Conservation (phyloP, 2,888 invertebrate genomes). For the Fragum whitleyi region DNA sequence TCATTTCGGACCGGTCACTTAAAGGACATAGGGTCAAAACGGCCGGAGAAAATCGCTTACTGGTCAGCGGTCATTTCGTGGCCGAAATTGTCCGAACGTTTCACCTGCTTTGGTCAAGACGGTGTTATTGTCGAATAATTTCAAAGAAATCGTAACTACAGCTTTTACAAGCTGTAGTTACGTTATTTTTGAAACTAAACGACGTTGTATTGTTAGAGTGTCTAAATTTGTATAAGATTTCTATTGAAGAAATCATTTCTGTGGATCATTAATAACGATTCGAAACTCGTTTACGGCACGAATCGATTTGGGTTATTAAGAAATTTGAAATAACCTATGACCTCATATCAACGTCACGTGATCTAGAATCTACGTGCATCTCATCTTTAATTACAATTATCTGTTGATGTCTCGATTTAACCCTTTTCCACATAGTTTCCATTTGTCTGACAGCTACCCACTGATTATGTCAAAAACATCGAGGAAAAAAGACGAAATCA, state of each 20-base stretch:
- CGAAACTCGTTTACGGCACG: constrained; percentile 16
- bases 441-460: no score
- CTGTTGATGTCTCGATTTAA: background rate
- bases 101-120: constrained; percentile 53
- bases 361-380: background rate
- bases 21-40: constrained; percentile 65
- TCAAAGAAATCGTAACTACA: background rate
- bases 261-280: constrained; percentile 25
- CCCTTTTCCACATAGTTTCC: no score
- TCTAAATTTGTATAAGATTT: constrained; percentile 14
- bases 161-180: background rate
- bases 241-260: constrained; percentile 19
- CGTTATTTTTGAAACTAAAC: background rate
- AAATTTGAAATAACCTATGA: constrained; percentile 17
- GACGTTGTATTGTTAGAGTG: constrained; percentile 16
- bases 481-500: no score
- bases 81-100: constrained; percentile 57
- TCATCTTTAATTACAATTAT: background rate
- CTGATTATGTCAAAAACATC: no score
- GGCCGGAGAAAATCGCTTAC: constrained; percentile 52
- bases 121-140: background rate
- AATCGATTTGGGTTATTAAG: constrained; percentile 20
- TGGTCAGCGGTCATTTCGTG: constrained; percentile 62
- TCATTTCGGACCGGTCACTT: constrained; percentile 67
- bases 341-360: constrained; percentile 19